Percentiles rank a stretch among this genome's conserved stretches.
Conservation (phyloP, 1,140 invertebrate species). For the Globodera rostochiensis region DNA sequence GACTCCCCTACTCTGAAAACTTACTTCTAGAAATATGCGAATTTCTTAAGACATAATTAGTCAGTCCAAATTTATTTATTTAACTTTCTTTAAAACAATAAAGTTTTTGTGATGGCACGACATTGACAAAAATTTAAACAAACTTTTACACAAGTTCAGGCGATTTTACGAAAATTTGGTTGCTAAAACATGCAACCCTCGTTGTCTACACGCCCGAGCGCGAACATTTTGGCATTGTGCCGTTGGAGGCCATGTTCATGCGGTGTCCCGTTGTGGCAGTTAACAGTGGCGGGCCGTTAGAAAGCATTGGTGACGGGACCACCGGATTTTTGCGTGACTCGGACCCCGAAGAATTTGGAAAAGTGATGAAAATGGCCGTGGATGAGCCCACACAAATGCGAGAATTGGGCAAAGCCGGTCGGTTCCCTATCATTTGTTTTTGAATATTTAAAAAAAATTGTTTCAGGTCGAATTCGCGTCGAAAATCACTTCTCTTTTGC, state of each 20-base stretch:
- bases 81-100: no score
- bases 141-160: conserved; percentile 76
- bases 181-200: conserved; percentile 73
- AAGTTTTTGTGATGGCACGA: no score
- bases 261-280: conserved; percentile 89
- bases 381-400: conserved; percentile 68
- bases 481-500: conserved; percentile 59
- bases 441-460: conserved; percentile 59
- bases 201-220: conserved; percentile 90
- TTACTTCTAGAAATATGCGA: no score
- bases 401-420: conserved; percentile 76
- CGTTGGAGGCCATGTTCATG: conserved; percentile 95
- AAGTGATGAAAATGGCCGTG: conserved; percentile 73
- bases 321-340: conserved; percentile 82
- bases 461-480: conserved; percentile 11
- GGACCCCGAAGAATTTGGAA: conserved; percentile 74
- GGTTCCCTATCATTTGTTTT: conserved; percentile 79
- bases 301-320: conserved; percentile 82
- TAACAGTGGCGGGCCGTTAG: conserved; percentile 87
- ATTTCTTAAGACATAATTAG: no score
- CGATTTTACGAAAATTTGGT: conserved; percentile 78
- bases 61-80: no score
- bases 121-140: no score
- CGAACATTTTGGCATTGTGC: conserved; percentile 99
- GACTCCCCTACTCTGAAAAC: no score